Conservation (phyloP, 2,113 vertebrate genomes). For the Pitta sordida region DNA sequence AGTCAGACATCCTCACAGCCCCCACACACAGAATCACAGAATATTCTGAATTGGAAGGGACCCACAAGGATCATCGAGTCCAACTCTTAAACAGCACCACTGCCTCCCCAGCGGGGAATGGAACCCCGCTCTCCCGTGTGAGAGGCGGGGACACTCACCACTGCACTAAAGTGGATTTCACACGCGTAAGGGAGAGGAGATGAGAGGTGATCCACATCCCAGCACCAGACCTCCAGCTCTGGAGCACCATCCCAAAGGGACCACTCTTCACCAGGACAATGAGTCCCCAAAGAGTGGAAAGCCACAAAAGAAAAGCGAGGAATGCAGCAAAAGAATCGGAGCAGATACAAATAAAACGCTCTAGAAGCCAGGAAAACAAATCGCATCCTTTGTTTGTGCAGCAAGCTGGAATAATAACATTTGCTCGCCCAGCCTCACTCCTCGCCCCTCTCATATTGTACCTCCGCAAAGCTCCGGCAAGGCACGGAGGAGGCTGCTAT, state of each 20-base stretch:
- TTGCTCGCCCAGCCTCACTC: slow-evolving; percentile 42
- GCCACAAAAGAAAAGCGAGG: neutral
- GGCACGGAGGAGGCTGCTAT: slow-evolving; percentile 40
- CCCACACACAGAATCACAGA: neutral
- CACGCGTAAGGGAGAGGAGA: neutral
- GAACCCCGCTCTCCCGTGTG: too few relatives aligned
- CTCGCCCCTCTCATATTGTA: slow-evolving; percentile 31
- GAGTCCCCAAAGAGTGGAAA: neutral
- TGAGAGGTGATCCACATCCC: neutral
- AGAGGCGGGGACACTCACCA: too few relatives aligned
- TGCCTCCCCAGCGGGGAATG: too few relatives aligned
- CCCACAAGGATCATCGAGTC: too few relatives aligned
- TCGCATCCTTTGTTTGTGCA: slow-evolving; percentile 55
- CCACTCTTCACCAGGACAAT: neutral
- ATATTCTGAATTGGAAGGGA: too few relatives aligned
- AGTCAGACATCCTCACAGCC: neutral
- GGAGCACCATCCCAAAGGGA: neutral
- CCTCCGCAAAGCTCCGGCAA: neutral
- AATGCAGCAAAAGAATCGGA: neutral
- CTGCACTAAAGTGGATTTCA: too few relatives aligned
- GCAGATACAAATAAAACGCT: neutral
- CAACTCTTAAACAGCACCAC: too few relatives aligned
- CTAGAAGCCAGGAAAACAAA: slow-evolving; percentile 53
- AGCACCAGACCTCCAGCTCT: neutral
- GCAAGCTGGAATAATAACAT: slow-evolving; percentile 64